These are phyloP conservation scores for Drosophila arizonae DNA, from an alignment of 1,140 invertebrate genomes.

Conservation along the genomic window DNA sequence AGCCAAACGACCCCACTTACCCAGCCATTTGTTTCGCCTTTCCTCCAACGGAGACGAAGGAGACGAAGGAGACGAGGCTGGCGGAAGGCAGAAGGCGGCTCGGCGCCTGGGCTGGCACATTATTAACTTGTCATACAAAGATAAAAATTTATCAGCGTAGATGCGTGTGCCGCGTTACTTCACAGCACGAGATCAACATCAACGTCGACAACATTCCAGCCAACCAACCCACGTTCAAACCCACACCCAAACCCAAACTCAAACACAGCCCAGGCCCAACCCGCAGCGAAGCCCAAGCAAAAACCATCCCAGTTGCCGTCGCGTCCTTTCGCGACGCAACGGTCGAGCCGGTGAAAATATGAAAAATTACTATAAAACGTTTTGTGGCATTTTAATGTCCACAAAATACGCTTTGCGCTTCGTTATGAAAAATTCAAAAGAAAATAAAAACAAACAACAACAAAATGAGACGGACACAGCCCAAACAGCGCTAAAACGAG, in stretches of 20 bases:
- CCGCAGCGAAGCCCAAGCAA: not conserved
- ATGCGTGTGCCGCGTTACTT: slow-evolving; percentile 63
- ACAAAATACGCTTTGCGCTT: slow-evolving; percentile 56
- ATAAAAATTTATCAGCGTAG: slow-evolving; percentile 76
- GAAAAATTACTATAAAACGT: slow-evolving; percentile 82
- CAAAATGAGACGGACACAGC: slow-evolving; percentile 9
- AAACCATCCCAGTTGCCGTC: not conserved
- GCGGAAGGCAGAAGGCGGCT: not conserved
- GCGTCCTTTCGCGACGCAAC: slow-evolving; percentile 20
- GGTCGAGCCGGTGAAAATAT: slow-evolving; percentile 62
- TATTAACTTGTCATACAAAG: slow-evolving; percentile 82
- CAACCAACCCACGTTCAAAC: slow-evolving; percentile 10
- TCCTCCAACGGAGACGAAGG: not conserved
- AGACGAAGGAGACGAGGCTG: not conserved
- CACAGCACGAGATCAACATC: slow-evolving; percentile 72
- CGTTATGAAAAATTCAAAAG: slow-evolving; percentile 72
- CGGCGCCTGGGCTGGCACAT: slow-evolving; percentile 73
- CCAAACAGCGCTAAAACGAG: not conserved
- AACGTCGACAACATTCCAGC: slow-evolving; percentile 50
- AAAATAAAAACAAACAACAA: slow-evolving; percentile 66
- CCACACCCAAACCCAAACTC: not conserved
- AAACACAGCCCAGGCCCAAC: not conserved
- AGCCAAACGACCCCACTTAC: not conserved
- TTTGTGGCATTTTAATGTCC: slow-evolving; percentile 82
- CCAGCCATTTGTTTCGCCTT: not conserved